Percentiles rank a stretch among this genome's conserved stretches.
phyloP scores from a whole-genome alignment of 2,113 vertebrate genomes.

The Stictonetta naevosa region DNA sequence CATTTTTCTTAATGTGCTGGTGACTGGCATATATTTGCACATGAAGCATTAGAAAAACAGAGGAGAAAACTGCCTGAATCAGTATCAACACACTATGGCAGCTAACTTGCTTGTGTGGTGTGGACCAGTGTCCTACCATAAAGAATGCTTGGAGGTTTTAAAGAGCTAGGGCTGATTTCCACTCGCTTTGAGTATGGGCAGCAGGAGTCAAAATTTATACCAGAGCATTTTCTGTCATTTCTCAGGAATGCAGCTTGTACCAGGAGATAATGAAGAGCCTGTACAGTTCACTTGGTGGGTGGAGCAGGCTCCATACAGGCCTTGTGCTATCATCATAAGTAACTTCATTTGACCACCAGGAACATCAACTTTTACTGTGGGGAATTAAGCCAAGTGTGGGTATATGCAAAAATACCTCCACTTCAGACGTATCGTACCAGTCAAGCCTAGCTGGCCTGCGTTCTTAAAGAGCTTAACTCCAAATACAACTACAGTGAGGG shows the following conservation, averaged over 20 bases:
- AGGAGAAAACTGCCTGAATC: background rate
- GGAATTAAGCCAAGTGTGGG: background rate
- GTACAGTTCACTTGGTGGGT: background rate
- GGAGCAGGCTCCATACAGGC: background rate
- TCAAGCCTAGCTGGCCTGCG: background rate
- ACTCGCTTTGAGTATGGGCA: background rate
- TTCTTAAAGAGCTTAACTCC: background rate
- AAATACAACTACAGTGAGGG: background rate
- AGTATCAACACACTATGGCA: background rate
- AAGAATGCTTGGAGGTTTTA: background rate
- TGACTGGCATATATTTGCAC: background rate
- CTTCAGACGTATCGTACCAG: background rate
- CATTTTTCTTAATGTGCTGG: background rate
- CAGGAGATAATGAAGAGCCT: background rate
- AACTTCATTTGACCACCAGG: background rate
- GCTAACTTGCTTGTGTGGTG: rapidly evolving
- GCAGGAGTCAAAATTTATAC: background rate
- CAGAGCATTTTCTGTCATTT: background rate
- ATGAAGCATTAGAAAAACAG: rapidly evolving
- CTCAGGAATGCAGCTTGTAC: background rate
- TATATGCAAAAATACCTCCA: background rate
- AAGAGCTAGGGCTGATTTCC: background rate
- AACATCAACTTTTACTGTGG: background rate
- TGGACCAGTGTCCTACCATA: too few species aligned
- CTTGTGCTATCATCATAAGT: background rate